Base-by-base conservation (phyloP, 2,888 invertebrate species). In the Bellardia bayeri region DNA sequence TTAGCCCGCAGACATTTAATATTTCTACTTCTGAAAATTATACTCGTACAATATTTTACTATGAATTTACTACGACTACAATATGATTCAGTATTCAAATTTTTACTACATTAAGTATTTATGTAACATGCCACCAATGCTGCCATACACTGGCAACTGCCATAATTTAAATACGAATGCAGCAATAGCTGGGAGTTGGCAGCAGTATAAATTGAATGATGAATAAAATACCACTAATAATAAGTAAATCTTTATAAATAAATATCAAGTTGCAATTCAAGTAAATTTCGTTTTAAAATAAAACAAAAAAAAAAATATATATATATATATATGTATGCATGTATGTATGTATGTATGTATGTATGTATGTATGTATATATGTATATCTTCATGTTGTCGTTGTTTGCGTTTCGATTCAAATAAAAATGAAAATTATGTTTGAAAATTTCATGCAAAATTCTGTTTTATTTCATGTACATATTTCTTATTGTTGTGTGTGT, bases 1-100 rank as follows among this genome's bases (percentile, higher is more conserved):
- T 87, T 87, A 87, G 87, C 87, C 87, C 85, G 87, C 87, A 87
- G 87, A 79, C 71, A 87, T 87, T 79, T 85, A 78, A 87, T 85
- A 85, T 75, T 85, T 76, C 78, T 56, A 85, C 79, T 75, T 71
- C 79, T 82, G 69, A 56, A 75, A 64, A 85, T 68, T 82, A 87
- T 72, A 66, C 42, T 72, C 40, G 58, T 45, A 82, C 69, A 87
- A 66, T 75, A 85, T 79, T 82, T 85, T 82, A 79, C 87, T 85
- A 85, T 75, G 75, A 87, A 85, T 85, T 79, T 87, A 85, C 85
- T 72, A 68, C 33, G 33, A 72, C 23, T 54, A 42, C 45, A 49
- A 69, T 66, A 61, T 14, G 13, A n/a, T n/a, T 45, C 37, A n/a
- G 49, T 49, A 69, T 56, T 64, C 76, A 66, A 79, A 82, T 49